Conservation (phyloP, 1,140 invertebrate species). For the Hestina assimilis region DNA sequence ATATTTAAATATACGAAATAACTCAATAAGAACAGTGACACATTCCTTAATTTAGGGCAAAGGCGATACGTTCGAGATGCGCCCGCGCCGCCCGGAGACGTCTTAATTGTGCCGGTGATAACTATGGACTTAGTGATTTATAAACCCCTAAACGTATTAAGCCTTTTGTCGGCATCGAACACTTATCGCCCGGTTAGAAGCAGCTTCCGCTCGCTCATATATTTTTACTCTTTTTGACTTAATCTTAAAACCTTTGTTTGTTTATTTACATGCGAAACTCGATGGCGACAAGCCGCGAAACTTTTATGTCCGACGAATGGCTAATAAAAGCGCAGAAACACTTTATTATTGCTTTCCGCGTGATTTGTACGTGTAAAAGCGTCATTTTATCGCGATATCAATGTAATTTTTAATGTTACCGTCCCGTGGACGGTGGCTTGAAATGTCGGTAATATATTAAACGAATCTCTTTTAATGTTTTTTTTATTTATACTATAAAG, state of each 20-base stretch:
- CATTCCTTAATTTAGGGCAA: slow-evolving; percentile 43
- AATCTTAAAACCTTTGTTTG: slow-evolving; percentile 16
- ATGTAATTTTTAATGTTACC: slow-evolving; percentile 3
- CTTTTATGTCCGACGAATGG: neutral
- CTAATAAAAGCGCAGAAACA: neutral
- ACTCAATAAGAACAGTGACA: slow-evolving; percentile 38
- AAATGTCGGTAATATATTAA: too few relatives aligned
- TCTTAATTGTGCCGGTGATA: slow-evolving; percentile 61
- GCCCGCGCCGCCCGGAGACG: slow-evolving; percentile 37
- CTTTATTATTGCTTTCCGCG: slow-evolving; percentile 2
- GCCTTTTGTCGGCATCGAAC: slow-evolving; percentile 47
- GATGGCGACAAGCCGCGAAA: slow-evolving; percentile 2
- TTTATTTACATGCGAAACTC: slow-evolving; percentile 24
- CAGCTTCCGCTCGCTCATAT: slow-evolving; percentile 43
- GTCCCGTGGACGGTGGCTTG: neutral
- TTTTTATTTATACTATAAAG: too few relatives aligned
- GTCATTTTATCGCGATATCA: neutral
- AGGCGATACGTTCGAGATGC: slow-evolving; percentile 24
- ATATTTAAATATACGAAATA: slow-evolving; percentile 21
- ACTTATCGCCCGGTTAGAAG: slow-evolving; percentile 47
- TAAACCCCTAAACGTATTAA: slow-evolving; percentile 54
- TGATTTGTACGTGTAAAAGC: slow-evolving; percentile 8
- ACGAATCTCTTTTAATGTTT: too few relatives aligned
- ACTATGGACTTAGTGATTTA: slow-evolving; percentile 48
- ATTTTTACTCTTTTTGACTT: slow-evolving; percentile 30